Evolutionary conservation across 2,113 vertebrate genomes (phyloP).

Genomic region (Takifugu flavidus): DNA sequence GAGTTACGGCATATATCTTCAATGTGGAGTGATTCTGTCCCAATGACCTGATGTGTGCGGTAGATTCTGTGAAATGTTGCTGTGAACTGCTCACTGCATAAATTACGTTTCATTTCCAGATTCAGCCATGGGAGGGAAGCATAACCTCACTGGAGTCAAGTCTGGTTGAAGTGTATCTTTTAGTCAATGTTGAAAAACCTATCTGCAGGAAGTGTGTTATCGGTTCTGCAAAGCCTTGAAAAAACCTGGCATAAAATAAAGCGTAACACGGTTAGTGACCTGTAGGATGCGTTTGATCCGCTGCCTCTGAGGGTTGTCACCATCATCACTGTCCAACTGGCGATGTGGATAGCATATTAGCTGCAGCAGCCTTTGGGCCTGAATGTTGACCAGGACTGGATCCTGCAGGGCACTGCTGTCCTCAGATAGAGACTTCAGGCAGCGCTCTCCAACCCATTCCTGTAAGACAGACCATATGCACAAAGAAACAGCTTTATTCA

Average conservation of each 20-base stretch:
- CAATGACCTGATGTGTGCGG: too few species aligned
- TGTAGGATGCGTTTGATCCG: conserved; percentile 98
- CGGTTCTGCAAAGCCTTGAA: too few species aligned
- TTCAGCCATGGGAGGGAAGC: conserved; percentile 48
- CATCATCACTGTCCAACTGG: conserved; percentile 91
- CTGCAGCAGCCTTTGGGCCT: conserved; percentile 95
- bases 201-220: too few species aligned
- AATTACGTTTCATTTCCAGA: background rate
- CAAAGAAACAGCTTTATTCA: background rate
- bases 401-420: conserved; percentile 98
- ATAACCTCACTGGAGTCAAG: conserved; percentile 6
- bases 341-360: conserved; percentile 98
- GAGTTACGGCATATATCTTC: too few species aligned
- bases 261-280: conserved; percentile 62
- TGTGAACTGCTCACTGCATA: background rate
- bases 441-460: conserved; percentile 99
- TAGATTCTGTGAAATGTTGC: too few species aligned
- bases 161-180: too few species aligned
- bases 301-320: conserved; percentile 96
- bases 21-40: too few species aligned
- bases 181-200: too few species aligned
- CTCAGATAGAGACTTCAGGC: conserved; percentile 95
- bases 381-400: conserved; percentile 94
- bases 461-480: conserved; percentile 40
- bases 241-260: too few species aligned